A percentile compares a stretch with the other conserved stretches of the same genome.
phyloP scores from a whole-genome alignment of 2,797 vertebrate species.

The Thaleichthys pacificus region DNA sequence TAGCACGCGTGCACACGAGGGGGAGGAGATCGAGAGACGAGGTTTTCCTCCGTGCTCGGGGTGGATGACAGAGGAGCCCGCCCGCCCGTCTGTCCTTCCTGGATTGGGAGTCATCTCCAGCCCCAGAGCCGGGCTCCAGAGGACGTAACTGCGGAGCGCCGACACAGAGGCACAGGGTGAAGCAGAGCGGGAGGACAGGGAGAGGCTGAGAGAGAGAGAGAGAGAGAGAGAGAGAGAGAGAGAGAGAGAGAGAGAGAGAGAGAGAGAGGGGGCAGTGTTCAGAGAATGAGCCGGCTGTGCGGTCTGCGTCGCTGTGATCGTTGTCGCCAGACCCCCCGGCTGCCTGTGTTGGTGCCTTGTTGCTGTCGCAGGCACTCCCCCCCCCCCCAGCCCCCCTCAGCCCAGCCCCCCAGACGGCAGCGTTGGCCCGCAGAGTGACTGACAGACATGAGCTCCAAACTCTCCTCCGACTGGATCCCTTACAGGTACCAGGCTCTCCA shows the following conservation, averaged over 20 bases:
- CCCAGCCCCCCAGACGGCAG: conserved; percentile 57
- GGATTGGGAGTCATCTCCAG: conserved; percentile 53
- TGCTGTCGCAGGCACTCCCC: conserved; percentile 63
- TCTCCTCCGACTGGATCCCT: conserved; percentile 96
- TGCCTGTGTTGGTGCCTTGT: conserved; percentile 28
- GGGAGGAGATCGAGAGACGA: background rate
- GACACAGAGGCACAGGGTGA: conserved; percentile 18
- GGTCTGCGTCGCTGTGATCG: conserved; percentile 70
- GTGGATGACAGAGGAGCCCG: conserved; percentile 47
- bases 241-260: conserved; percentile 16
- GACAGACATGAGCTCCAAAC: conserved; percentile 94
- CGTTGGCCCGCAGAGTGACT: conserved; percentile 54
- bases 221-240: conserved; percentile 14
- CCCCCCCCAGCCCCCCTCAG: conserved; percentile 41
- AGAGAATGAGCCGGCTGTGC: conserved; percentile 74
- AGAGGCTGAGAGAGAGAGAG: conserved; percentile 11
- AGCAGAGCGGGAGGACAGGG: conserved; percentile 5
- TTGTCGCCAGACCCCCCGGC: conserved; percentile 64
- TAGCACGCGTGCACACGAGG: conserved; percentile 35
- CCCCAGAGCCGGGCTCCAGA: conserved; percentile 29
- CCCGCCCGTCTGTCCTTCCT: conserved; percentile 24
- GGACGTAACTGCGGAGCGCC: conserved; percentile 37
- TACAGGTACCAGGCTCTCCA: conserved; percentile 83
- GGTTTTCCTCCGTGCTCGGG: conserved; percentile 48
- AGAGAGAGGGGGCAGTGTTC: conserved; percentile 47